Base-by-base conservation (phyloP, 2,113 vertebrate species). In the Otus sunia region DNA sequence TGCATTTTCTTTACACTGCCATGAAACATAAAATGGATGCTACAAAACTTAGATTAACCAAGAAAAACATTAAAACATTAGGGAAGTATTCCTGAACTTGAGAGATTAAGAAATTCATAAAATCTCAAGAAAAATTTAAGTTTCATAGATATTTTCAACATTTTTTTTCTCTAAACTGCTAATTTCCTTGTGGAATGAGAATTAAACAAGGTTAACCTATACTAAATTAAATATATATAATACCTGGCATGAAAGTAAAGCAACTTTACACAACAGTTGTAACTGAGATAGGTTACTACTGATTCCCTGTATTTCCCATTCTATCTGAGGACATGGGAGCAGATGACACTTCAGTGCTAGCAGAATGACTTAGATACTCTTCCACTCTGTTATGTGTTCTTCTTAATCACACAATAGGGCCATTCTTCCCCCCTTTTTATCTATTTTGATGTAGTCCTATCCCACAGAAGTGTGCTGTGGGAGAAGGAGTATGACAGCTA, bases 1-100 rank as follows among this genome's bases (percentile, higher is more conserved):
- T 96, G 96, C 52, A 59, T 72, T 94, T 96, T 71, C 87, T 95
- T 90, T 86, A 43, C 12, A 39, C 58, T 62, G 80, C 77, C 55
- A 63, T 84, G 47, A 77, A 68, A 94, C 32, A 58, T 30, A 95
- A 93, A 62, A n/a, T 83, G 53, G 25, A 90, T 83, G 21, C 47
- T 92, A 81, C 45, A 92, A 93, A 80, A n/a, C 32, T 39, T 22
- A 84, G 27, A 76, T 88, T 69, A 93, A 92, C 45, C 47, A 91
- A 97, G 85, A 75, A 88, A 94, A 96, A 78, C 37, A 39, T 88
- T 69, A 62, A 91, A 95, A 88, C 12, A 43, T 74, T 47, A 94
- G 79, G 49, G 92, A 88, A 95, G 25, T 64, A 82, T 91, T 67
- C 23, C n/a, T 90, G 19, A 41, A 59, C 34, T 81, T 76, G 25